A percentile compares a stretch with the other conserved stretches of the same genome.
Evolutionary conservation across 2,888 invertebrate genomes (phyloP).

Genomic region (Chaitophorus viminalis): DNA sequence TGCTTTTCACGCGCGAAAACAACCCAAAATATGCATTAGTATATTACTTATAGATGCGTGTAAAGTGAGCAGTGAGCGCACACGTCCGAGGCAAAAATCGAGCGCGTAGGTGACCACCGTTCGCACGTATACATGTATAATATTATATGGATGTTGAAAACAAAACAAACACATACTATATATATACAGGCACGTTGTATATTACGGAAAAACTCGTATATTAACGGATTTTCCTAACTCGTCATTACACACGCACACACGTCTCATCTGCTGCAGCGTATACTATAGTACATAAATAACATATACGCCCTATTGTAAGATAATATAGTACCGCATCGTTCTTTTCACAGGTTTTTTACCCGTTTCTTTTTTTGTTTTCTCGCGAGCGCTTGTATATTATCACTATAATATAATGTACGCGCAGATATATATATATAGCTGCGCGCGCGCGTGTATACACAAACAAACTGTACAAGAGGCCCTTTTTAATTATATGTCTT

Average conservation of each 20-base stretch:
- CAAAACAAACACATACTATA: no score
- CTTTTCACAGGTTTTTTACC: not conserved
- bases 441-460: no score
- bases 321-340: no score
- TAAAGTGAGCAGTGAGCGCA: not conserved
- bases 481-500: not conserved
- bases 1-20: not conserved
- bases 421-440: not conserved
- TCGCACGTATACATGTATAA: not conserved
- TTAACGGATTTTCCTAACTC: not conserved
- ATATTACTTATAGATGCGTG: no score
- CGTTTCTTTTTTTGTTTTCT: not conserved
- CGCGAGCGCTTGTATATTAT: not conserved
- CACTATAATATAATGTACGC: not conserved
- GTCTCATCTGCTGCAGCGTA: not conserved
- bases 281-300: no score
- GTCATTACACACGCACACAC: not conserved
- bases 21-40: not conserved
- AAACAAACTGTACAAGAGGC: not conserved
- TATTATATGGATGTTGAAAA: no score
- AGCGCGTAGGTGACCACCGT: not conserved
- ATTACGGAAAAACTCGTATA: not conserved
- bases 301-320: not conserved
- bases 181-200: not conserved
- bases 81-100: not conserved